Percentiles rank a stretch among this genome's conserved stretches.
These are phyloP conservation scores for Catocala nupta DNA, from an alignment of 2,888 invertebrate genomes.

Conservation along the genomic window DNA sequence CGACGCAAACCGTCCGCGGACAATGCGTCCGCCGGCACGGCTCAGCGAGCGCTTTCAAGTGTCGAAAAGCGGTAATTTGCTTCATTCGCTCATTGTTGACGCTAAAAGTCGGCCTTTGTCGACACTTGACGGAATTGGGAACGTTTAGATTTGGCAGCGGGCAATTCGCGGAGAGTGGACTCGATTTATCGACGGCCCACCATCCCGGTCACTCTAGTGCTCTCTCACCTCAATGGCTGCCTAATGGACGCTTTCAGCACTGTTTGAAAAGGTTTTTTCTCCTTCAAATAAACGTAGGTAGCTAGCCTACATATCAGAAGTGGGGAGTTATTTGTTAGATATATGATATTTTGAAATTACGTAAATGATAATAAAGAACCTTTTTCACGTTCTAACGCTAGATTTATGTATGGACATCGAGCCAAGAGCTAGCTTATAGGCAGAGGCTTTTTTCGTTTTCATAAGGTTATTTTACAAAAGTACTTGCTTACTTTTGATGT, in stretches of 20 bases:
- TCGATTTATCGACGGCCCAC: conserved; percentile 65
- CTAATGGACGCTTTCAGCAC: conserved; percentile 69
- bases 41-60: conserved; percentile 82
- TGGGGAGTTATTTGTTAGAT: conserved; percentile 2
- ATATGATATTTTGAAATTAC: not conserved
- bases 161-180: conserved; percentile 81
- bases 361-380: not conserved
- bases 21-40: conserved; percentile 79
- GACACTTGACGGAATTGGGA: conserved; percentile 84
- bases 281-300: conserved; percentile 50
- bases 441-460: too few species aligned
- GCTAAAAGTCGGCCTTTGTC: conserved; percentile 86
- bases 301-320: conserved; percentile 8
- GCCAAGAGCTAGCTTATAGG: too few species aligned
- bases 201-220: conserved; percentile 56
- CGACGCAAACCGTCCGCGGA: conserved; percentile 81
- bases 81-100: conserved; percentile 83
- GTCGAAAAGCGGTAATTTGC: conserved; percentile 85
- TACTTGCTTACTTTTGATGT: too few species aligned
- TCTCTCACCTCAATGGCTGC: conserved; percentile 68
- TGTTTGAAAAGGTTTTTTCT: conserved; percentile 62
- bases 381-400: too few species aligned
- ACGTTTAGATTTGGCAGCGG: conserved; percentile 84
- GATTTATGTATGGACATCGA: too few species aligned
- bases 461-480: too few species aligned